Conservation (phyloP, 2,797 vertebrate genomes). For the Antrozous pallidus region DNA sequence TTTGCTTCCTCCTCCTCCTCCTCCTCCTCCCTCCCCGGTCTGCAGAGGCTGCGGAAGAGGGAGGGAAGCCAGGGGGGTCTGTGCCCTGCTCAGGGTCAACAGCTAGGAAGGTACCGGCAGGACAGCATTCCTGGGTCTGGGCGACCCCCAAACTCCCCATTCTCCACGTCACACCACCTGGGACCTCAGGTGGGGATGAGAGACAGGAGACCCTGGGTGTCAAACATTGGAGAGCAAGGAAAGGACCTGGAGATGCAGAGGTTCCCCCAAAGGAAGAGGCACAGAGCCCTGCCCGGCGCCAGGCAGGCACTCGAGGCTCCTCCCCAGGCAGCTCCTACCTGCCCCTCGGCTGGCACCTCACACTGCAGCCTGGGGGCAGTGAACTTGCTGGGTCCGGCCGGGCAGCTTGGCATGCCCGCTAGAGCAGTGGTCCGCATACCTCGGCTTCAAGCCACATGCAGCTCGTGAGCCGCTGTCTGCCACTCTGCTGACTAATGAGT, state of each 20-base stretch:
- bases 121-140: not conserved
- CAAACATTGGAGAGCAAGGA: not conserved
- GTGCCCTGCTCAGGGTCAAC: not conserved
- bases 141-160: not conserved
- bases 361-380: not conserved
- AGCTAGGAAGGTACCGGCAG: not conserved
- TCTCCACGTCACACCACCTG: not conserved
- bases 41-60: not conserved
- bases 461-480: too few species aligned
- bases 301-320: not conserved
- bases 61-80: not conserved
- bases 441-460: too few species aligned
- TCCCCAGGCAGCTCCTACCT: too few species aligned
- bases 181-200: not conserved
- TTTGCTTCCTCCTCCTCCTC: not conserved
- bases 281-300: too few species aligned
- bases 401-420: fast-evolving
- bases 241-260: not conserved
- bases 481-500: too few species aligned
- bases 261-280: not conserved
- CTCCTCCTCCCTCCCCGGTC: not conserved
- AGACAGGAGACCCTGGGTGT: not conserved
- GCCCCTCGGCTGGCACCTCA: not conserved
- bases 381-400: not conserved
- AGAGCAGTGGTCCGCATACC: too few species aligned